These are phyloP conservation scores for Chanos chanos DNA, from an alignment of 2,797 vertebrate genomes.

Conservation along the genomic window DNA sequence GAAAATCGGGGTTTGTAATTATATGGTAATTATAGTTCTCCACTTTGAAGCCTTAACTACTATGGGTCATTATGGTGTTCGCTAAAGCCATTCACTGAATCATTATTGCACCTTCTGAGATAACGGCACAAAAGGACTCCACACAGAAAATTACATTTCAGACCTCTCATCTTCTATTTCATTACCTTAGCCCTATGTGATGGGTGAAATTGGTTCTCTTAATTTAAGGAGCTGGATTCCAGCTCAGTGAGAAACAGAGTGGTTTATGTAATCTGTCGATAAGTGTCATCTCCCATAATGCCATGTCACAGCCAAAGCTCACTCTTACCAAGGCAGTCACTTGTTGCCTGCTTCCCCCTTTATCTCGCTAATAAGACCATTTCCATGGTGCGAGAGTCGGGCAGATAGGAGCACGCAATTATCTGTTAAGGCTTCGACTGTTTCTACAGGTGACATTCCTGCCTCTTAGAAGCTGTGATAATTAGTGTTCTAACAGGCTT, in stretches of 20 bases:
- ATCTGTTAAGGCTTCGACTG: slow-evolving; percentile 70
- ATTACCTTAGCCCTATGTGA: slow-evolving; percentile 74
- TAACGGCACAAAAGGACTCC: slow-evolving; percentile 78
- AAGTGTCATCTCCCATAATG: slow-evolving; percentile 80
- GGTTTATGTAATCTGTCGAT: slow-evolving; percentile 76
- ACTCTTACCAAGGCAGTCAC: slow-evolving; percentile 70
- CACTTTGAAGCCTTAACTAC: slow-evolving; percentile 73
- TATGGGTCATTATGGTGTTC: slow-evolving; percentile 72
- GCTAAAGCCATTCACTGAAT: slow-evolving; percentile 77
- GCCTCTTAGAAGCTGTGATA: slow-evolving; percentile 64
- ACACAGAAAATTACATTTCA: slow-evolving; percentile 81
- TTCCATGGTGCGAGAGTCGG: slow-evolving; percentile 76
- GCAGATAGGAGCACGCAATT: slow-evolving; percentile 78
- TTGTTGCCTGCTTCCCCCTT: slow-evolving; percentile 62
- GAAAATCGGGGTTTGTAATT: slow-evolving; percentile 74
- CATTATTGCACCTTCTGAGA: slow-evolving; percentile 78
- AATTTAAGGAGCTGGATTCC: slow-evolving; percentile 81
- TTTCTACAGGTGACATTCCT: slow-evolving; percentile 75
- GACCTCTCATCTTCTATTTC: slow-evolving; percentile 78
- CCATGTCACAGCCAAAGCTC: slow-evolving; percentile 71
- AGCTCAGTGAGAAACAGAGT: slow-evolving; percentile 64
- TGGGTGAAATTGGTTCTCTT: slow-evolving; percentile 80
- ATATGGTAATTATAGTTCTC: slow-evolving; percentile 76
- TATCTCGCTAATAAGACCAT: slow-evolving; percentile 77
- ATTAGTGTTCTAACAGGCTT: slow-evolving; percentile 67